These are phyloP conservation scores for Axis porcinus DNA, from an alignment of 2,113 vertebrate species.

Conservation along the genomic window DNA sequence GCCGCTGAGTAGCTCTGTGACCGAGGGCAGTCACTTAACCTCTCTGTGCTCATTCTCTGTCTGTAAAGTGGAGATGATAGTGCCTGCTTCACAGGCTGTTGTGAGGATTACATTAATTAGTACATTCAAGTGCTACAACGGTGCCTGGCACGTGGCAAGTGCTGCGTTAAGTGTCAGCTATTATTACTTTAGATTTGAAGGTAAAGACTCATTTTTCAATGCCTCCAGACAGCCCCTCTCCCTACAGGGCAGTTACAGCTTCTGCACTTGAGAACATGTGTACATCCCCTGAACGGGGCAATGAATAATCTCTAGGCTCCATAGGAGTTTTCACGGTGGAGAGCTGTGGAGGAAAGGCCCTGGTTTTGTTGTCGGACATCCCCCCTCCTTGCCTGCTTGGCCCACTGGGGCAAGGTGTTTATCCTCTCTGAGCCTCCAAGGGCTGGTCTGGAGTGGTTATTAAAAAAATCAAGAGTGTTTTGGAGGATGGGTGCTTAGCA, in stretches of 20 bases:
- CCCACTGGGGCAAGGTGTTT: neutral
- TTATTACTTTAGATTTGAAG: neutral
- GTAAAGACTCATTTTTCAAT: neutral
- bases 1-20: neutral
- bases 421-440: neutral
- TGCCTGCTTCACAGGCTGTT: neutral
- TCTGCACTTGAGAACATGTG: neutral
- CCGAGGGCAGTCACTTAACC: accelerated
- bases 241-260: neutral
- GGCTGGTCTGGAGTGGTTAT: neutral
- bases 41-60: neutral
- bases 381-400: neutral
- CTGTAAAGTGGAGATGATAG: neutral
- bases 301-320: neutral
- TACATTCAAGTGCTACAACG: neutral
- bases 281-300: accelerated
- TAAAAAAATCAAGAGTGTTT: neutral
- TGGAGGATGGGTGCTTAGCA: neutral
- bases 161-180: neutral
- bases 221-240: neutral
- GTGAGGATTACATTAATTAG: neutral
- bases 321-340: neutral
- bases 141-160: neutral
- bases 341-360: neutral
- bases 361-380: neutral